Conservation (phyloP, 2,888 invertebrate genomes). For the Harpagoxenus sublaevis region DNA sequence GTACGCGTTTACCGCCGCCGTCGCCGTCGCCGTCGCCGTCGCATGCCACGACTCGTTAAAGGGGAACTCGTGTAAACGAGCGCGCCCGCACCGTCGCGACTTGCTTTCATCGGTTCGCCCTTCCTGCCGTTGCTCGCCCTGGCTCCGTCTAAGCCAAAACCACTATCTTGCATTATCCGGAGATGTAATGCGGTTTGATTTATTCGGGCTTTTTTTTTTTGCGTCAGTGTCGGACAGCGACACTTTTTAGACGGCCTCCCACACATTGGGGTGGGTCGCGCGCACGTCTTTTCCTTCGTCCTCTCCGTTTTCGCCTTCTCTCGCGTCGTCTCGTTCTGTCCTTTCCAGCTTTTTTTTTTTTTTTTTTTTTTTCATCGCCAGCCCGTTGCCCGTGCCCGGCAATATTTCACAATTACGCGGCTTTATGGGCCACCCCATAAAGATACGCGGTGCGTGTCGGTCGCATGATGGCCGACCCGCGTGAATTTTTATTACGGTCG, state of each 20-base stretch:
- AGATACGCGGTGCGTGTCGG: slow-evolving; percentile 83
- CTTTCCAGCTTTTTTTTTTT: background rate
- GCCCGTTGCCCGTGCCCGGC: slow-evolving; percentile 76
- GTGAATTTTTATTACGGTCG: slow-evolving; percentile 78
- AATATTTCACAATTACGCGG: slow-evolving; percentile 85
- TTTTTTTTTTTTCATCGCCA: slow-evolving; percentile 75
- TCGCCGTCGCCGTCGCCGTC: background rate
- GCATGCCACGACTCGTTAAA: slow-evolving; percentile 68
- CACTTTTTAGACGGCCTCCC: slow-evolving; percentile 68
- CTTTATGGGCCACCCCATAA: slow-evolving; percentile 83
- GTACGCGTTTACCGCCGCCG: slow-evolving; percentile 50
- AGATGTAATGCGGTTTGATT: slow-evolving; percentile 77
- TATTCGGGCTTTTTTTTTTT: slow-evolving; percentile 76
- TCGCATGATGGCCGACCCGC: slow-evolving; percentile 80
- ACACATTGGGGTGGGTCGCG: background rate
- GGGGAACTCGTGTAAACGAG: slow-evolving; percentile 73
- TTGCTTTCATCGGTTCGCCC: slow-evolving; percentile 14
- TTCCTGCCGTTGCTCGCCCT: background rate
- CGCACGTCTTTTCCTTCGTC: slow-evolving; percentile 35
- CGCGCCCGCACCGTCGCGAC: slow-evolving; percentile 42
- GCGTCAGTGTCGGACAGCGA: slow-evolving; percentile 70
- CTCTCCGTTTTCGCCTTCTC: background rate
- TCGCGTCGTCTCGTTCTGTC: background rate
- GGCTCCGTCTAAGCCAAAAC: background rate
- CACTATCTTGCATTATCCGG: slow-evolving; percentile 58